Evolutionary conservation across 2,113 vertebrate genomes (phyloP).

Genomic region (Pedetes capensis): DNA sequence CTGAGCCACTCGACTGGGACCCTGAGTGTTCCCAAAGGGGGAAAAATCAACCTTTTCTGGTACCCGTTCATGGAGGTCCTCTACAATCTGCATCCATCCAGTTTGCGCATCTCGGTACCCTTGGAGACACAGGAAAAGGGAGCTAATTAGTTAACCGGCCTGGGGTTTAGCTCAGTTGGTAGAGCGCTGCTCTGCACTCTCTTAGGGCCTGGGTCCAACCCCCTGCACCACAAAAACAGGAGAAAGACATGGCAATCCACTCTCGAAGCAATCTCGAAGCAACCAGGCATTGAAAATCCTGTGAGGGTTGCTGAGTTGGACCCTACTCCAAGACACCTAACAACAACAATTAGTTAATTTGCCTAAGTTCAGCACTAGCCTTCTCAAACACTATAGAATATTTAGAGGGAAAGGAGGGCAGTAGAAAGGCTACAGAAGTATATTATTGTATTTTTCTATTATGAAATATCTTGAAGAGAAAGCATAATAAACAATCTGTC

Average conservation of each 20-base stretch:
- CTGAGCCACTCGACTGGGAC: slow-evolving; percentile 90
- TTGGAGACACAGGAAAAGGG: slow-evolving; percentile 68
- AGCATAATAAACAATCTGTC: background rate
- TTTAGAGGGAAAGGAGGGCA: rapidly evolving
- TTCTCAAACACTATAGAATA: background rate
- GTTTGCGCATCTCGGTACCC: slow-evolving; percentile 96
- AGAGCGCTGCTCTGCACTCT: no score
- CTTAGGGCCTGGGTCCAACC: no score
- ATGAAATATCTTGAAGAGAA: slow-evolving; percentile 25
- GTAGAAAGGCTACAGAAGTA: background rate
- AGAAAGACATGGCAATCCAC: no score
- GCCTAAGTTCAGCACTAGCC: rapidly evolving
- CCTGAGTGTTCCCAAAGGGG: slow-evolving; percentile 85
- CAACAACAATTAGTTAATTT: no score
- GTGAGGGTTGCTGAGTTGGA: no score
- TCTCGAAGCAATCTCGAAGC: no score
- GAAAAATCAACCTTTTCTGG: slow-evolving; percentile 83
- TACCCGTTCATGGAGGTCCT: slow-evolving; percentile 91
- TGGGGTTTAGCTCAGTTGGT: no score
- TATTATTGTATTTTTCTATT: background rate
- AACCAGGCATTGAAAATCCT: no score
- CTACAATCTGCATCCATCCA: slow-evolving; percentile 95
- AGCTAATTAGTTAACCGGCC: no score
- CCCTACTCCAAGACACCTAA: no score
- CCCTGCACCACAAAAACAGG: no score